Percentiles rank a stretch among this genome's conserved stretches.
Evolutionary conservation across 2,797 vertebrate genomes (phyloP).

Genomic region (Nothura maculosa): DNA sequence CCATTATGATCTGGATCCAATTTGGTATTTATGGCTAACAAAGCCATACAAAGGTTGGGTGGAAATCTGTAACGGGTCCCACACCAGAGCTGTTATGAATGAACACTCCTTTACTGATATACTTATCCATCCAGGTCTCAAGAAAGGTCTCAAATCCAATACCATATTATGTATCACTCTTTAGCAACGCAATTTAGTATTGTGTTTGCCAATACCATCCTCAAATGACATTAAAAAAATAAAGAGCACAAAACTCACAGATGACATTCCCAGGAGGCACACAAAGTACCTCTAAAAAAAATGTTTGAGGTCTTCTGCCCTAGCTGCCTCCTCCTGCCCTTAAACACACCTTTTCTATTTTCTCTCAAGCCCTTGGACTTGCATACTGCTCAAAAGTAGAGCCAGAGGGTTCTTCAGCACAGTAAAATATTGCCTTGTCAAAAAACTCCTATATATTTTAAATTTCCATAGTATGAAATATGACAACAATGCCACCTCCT

Average conservation of each 20-base stretch:
- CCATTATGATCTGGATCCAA: neutral
- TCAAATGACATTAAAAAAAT: neutral
- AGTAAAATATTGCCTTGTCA: conserved; percentile 3
- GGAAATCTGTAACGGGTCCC: neutral
- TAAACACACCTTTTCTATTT: neutral
- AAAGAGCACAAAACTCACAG: neutral
- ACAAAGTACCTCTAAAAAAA: neutral
- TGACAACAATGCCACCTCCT: neutral
- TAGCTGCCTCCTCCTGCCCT: accelerated
- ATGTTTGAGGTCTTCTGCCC: neutral
- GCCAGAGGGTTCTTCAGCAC: neutral
- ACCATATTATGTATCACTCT: neutral
- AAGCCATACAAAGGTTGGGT: neutral
- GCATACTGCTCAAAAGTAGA: neutral
- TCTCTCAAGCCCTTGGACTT: neutral
- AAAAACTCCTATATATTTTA: neutral
- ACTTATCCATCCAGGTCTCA: neutral
- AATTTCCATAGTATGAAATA: neutral
- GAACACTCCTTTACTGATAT: neutral
- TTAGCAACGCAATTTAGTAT: neutral
- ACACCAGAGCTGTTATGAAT: neutral
- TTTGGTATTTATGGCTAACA: neutral
- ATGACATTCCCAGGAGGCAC: neutral
- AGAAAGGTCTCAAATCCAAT: neutral
- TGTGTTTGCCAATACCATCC: neutral